Conservation (phyloP, 2,113 vertebrate genomes). For the Lycocorax pyrrhopterus region DNA sequence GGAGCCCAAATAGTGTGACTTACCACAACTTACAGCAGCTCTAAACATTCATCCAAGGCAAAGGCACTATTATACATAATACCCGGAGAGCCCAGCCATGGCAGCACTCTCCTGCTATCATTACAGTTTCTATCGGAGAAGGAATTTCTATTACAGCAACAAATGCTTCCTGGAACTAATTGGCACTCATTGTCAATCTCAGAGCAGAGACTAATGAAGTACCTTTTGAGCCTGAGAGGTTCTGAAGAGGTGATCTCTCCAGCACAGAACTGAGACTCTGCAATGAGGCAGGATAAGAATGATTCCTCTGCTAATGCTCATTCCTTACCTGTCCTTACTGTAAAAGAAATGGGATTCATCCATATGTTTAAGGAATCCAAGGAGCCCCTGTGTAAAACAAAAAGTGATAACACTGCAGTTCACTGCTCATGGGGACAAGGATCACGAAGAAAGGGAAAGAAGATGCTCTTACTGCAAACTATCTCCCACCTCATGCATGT, state of each 20-base stretch:
- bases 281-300: constrained; percentile 23
- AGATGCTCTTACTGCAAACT: not conserved
- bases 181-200: constrained; percentile 6
- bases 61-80: not conserved
- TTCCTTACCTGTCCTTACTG: not conserved
- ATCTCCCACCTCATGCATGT: not conserved
- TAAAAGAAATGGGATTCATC: not conserved
- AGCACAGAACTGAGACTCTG: not conserved
- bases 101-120: not conserved
- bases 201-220: constrained; percentile 19
- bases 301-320: not conserved
- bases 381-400: not conserved
- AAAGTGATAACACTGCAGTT: not conserved
- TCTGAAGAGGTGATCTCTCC: constrained; percentile 21
- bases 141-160: not conserved
- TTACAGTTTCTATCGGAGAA: not conserved
- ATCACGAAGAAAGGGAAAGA: not conserved
- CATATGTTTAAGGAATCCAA: not conserved
- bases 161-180: constrained; percentile 43
- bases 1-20: not conserved
- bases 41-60: not conserved
- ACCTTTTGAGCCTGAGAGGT: constrained; percentile 30
- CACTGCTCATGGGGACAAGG: not conserved
- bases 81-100: not conserved
- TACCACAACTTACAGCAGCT: not conserved